A percentile compares a stretch with the other conserved stretches of the same genome.
Conservation (phyloP, 2,113 vertebrate species). For the Chamaea fasciata region DNA sequence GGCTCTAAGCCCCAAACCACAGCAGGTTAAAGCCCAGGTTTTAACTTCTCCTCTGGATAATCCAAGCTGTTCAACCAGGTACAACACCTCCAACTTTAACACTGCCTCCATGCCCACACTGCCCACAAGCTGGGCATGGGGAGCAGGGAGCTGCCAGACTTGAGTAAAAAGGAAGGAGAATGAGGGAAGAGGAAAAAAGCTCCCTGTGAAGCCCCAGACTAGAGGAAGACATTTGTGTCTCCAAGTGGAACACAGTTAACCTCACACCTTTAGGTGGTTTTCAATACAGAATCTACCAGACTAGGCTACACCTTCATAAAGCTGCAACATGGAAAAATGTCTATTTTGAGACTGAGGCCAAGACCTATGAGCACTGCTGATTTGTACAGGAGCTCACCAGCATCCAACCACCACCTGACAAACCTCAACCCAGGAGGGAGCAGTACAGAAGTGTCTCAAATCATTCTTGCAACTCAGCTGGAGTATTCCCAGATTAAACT, state of each 20-base stretch:
- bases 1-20: neutral
- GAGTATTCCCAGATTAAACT: neutral
- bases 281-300: neutral
- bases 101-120: neutral
- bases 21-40: neutral
- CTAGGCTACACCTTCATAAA: neutral
- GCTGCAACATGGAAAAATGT: neutral
- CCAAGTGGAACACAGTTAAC: neutral
- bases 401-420: neutral
- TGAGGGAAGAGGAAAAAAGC: neutral
- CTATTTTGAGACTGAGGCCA: neutral
- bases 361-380: neutral
- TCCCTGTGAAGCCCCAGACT: neutral
- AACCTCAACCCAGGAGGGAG: neutral
- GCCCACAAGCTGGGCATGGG: neutral
- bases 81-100: neutral
- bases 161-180: accelerated
- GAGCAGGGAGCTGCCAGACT: neutral
- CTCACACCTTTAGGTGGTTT: neutral
- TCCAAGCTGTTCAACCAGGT: neutral
- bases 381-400: neutral
- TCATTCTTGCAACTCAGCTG: neutral
- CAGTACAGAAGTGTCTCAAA: accelerated
- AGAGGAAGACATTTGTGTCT: neutral
- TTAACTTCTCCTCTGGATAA: neutral